A percentile compares a stretch with the other conserved stretches of the same genome.
Conservation (phyloP, 2,113 vertebrate genomes). For the Mystacornis crossleyi region DNA sequence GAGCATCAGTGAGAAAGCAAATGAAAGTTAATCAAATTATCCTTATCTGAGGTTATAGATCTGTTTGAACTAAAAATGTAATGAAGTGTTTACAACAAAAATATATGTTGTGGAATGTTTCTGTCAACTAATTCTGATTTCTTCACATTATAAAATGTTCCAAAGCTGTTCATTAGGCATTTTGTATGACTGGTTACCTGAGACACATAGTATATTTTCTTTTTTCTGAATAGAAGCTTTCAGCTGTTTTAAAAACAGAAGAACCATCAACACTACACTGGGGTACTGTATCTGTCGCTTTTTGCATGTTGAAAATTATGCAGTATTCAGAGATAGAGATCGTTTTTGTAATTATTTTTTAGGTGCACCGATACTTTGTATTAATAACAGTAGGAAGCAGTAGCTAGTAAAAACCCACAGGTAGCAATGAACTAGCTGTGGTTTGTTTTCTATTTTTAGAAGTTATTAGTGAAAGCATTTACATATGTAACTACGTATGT, state of each 20-base stretch:
- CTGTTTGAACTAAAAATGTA: not conserved
- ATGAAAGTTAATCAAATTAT: not conserved
- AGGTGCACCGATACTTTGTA: not conserved
- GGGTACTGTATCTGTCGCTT: not conserved
- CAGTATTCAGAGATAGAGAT: not conserved
- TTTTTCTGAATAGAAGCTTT: not conserved
- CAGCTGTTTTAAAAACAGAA: not conserved
- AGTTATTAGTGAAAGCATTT: not conserved
- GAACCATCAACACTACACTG: not conserved
- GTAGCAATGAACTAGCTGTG: not conserved
- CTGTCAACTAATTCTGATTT: not conserved
- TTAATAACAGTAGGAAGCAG: not conserved
- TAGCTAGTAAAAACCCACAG: not conserved
- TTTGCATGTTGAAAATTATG: not conserved
- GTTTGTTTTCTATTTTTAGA: not conserved
- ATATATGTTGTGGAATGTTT: not conserved
- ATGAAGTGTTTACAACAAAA: not conserved
- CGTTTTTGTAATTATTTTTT: not conserved
- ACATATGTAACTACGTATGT: not conserved
- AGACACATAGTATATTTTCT: not conserved
- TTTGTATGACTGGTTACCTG: not conserved
- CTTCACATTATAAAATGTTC: not conserved
- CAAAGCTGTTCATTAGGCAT: not conserved
- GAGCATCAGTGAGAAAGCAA: not conserved
- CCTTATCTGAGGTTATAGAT: not conserved